Evolutionary conservation across 2,888 invertebrate species (phyloP), one percentile per base, ranked within the genome.

Genomic region (Drosophila phalerata): DNA sequence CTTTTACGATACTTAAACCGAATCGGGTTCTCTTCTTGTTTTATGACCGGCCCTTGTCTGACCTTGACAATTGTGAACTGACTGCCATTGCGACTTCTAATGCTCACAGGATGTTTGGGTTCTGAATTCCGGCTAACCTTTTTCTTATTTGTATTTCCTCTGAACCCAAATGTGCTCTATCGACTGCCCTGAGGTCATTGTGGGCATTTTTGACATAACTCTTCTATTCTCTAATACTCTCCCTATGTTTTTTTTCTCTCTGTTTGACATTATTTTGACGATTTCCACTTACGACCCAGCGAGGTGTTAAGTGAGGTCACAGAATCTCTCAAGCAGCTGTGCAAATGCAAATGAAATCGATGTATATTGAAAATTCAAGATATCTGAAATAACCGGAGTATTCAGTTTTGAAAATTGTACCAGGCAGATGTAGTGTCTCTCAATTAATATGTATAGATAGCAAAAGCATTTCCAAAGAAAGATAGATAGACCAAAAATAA

Each of bases 281-380:
- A 63, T 6, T 51, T 43, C 25, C 22, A 43, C 25, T 51, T 32
- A 32, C 30, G 6, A 10, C 15, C 30, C 40, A 32, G 30, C 30
- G 40, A 81, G 71, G 80, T 82, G 82, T 71, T 71, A 79, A 71
- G 74, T 63, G 67, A 60, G 51, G 62, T 60, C 45, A 42, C 52
- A 56, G 11, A 43, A 57, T 57, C 28, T 28, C 9, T 34, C 9
- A 51, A 68, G 30, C 83, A 82, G 78, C 83, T 85, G 68, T 17
- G 51, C 62, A 71, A 67, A 76, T 75, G 55, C 61, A 53, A 63
- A 62, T 52, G 13, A 1, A 43, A 11, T 56, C 15, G 19, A 43
- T 22, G 19, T 55, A 22, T 42, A n/a, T 22, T 9, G 17, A 10
- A 30, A n/a, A 19, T 32, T 30, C 13, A 13, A 19, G n/a, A 42